Base-by-base conservation (phyloP, 2,888 invertebrate genomes). In the Saturnia japonica region DNA sequence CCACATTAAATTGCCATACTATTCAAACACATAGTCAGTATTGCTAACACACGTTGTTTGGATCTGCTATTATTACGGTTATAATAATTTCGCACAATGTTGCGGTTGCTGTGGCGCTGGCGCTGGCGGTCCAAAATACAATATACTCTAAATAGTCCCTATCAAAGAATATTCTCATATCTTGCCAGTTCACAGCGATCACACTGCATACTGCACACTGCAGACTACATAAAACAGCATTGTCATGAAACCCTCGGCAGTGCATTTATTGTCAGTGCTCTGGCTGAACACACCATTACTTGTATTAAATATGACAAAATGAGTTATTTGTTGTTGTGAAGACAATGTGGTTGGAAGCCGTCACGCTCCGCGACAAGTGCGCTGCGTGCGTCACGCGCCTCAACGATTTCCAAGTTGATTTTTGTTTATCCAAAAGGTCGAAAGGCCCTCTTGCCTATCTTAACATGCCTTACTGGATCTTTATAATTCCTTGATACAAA, bases 211-310 rank as follows among this genome's bases (percentile, higher is more conserved):
- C 34, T 34, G 34, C 34, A 34, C 34, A 34, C 6, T 34, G 34
- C 34, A 34, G 2, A 40, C 51, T 12, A 42, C 67, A 28, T 42
- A 40, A 67, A 66, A 64, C 47, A 22, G 54, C 54, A 62, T 64
- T 70, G 66, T 67, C 51, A 54, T 54, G 67, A 66, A 47, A 57
- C 57, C 57, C 25, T 57, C 57, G 6, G 57, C 14, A 28, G 25
- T 1, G 25, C 47, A 19, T 19, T 0, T 19, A 51, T 25, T 28
- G 25, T 57, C 57, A 57, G 28, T 57, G 25, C 57, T 11, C 25
- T 25, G 1, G 4, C 28, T 19, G 25, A 28, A 9, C 3, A 9
- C 4, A 54, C 22, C 54, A n/a, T 54, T 54, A 22, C 11, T n/a
- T 54, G 22, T 28, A 25, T 57, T 57, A 57, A 22, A n/a, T 22